These are phyloP conservation scores for Cassiopea xamachana DNA, from an alignment of 30 jellyfish, hydroid and myxozoan species.

Conservation along the genomic window DNA sequence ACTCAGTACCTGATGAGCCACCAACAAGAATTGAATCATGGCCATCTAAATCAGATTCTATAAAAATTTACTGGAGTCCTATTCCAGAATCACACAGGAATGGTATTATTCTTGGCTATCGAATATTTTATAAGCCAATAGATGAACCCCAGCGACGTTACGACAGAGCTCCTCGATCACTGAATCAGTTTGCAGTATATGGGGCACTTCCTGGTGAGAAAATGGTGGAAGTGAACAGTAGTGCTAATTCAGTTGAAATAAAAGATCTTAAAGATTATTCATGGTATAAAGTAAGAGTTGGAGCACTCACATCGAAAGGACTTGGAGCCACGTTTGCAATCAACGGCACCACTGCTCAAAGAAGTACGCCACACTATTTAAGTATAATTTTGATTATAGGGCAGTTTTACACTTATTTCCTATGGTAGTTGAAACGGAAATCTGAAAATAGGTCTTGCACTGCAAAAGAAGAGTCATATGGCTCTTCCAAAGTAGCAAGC, in stretches of 20 bases:
- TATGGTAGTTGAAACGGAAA: neutral
- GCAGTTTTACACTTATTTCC: neutral
- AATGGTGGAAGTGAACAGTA: constrained; percentile 52
- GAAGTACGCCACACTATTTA: constrained; percentile 14
- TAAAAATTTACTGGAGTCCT: constrained; percentile 65
- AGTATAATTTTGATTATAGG: neutral
- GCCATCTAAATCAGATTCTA: constrained; percentile 54
- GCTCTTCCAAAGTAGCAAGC: no score
- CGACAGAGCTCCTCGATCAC: constrained; percentile 67
- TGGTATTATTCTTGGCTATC: constrained; percentile 58
- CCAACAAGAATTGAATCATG: constrained; percentile 62
- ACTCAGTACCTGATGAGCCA: constrained; percentile 56
- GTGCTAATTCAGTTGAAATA: constrained; percentile 12
- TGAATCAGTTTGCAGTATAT: constrained; percentile 51
- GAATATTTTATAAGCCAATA: constrained; percentile 57
- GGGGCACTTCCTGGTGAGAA: constrained; percentile 69
- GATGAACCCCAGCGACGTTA: constrained; percentile 42
- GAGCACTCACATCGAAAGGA: constrained; percentile 66
- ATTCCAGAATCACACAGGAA: constrained; percentile 58
- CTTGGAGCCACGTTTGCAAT: constrained; percentile 38
- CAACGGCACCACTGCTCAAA: constrained; percentile 52
- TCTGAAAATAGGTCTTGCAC: neutral
- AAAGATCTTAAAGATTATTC: constrained; percentile 25
- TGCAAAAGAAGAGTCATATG: neutral
- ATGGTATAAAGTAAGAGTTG: constrained; percentile 64